phyloP scores from a whole-genome alignment of 2,797 vertebrate genomes.

The Lepilemur ruficaudatus region DNA sequence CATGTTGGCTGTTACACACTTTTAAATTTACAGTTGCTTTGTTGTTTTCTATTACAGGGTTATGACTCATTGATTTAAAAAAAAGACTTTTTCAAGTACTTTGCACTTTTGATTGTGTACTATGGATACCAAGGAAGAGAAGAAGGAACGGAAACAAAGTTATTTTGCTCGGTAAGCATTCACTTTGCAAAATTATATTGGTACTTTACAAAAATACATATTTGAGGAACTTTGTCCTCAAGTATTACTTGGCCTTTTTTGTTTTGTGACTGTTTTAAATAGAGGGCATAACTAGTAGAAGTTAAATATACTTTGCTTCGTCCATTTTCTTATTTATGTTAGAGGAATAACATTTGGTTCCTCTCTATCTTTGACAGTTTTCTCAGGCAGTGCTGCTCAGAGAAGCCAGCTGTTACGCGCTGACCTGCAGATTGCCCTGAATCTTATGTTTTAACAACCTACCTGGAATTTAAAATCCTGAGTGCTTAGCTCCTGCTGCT shows the following conservation, averaged over 20 bases:
- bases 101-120: constrained; percentile 56
- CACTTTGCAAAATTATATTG: constrained; percentile 49
- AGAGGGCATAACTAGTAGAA: neutral
- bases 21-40: constrained; percentile 50
- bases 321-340: neutral
- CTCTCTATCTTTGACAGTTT: neutral
- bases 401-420: neutral
- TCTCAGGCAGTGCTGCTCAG: neutral
- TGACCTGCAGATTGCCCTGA: neutral
- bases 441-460: neutral
- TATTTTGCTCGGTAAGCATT: constrained; percentile 88
- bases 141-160: constrained; percentile 88
- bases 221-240: constrained; percentile 23
- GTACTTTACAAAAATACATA: neutral
- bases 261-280: constrained; percentile 54
- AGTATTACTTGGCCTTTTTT: neutral
- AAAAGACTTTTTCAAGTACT: constrained; percentile 63
- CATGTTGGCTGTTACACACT: constrained; percentile 43
- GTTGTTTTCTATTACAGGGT: constrained; percentile 66
- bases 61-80: constrained; percentile 79
- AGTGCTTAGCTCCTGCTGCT: neutral
- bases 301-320: neutral
- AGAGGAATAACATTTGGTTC: neutral
- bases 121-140: constrained; percentile 89
- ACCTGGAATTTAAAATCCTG: neutral